A percentile compares a stretch with the other conserved stretches of the same genome.
Evolutionary conservation across 2,113 vertebrate genomes (phyloP).

Genomic region (Saiga tatarica): DNA sequence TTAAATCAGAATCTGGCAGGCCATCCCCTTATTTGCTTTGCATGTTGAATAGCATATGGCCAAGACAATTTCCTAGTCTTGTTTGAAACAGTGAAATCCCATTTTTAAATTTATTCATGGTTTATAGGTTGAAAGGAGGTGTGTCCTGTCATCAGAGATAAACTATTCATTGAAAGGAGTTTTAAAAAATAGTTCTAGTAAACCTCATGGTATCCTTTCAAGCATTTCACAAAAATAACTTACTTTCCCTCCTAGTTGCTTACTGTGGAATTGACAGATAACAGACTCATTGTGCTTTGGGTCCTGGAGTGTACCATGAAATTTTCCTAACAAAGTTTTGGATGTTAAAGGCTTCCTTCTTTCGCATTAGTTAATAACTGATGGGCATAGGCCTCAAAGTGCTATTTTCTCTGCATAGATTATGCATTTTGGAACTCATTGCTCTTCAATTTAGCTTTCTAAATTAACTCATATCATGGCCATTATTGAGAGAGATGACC

Average conservation of each 20-base stretch:
- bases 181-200: neutral
- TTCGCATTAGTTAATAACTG: slow-evolving; percentile 49
- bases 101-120: neutral
- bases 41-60: neutral
- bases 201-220: neutral
- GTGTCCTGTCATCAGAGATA: neutral
- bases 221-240: neutral
- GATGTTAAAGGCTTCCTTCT: slow-evolving; percentile 13
- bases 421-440: slow-evolving; percentile 70
- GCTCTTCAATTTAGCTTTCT: slow-evolving; percentile 77
- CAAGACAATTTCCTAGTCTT: neutral
- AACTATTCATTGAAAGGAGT: neutral
- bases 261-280: neutral
- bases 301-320: neutral
- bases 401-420: slow-evolving; percentile 58
- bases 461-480: slow-evolving; percentile 77
- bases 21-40: neutral
- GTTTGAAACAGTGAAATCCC: neutral
- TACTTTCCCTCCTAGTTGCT: neutral
- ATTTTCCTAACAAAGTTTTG: slow-evolving; percentile 27
- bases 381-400: slow-evolving; percentile 19
- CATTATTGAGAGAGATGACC: slow-evolving; percentile 80
- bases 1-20: neutral
- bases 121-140: neutral
- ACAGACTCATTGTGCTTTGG: neutral